Evolutionary conservation across 2,113 vertebrate species (phyloP).

Genomic region (Trichechus manatus): DNA sequence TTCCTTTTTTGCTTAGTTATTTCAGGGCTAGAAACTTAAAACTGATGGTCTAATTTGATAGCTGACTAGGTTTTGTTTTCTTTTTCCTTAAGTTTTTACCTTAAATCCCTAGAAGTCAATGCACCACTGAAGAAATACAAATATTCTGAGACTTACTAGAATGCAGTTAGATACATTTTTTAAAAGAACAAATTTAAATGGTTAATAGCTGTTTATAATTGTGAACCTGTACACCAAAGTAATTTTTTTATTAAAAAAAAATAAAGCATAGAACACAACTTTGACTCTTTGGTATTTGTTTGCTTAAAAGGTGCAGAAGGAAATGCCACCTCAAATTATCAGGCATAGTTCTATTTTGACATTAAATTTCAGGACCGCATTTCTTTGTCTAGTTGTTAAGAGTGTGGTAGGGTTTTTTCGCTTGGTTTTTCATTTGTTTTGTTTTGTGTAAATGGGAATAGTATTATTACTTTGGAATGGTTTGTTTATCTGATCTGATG

Average conservation of each 20-base stretch:
- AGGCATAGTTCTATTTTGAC: constrained; percentile 49
- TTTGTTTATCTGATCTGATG: not conserved
- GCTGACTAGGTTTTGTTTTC: not conserved
- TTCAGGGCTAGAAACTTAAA: constrained; percentile 14
- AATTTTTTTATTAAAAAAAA: not conserved
- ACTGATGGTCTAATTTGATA: not conserved
- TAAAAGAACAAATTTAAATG: not conserved
- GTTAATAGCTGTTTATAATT: not conserved
- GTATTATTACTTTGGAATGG: constrained; percentile 21
- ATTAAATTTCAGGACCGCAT: not conserved
- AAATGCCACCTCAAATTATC: constrained; percentile 66
- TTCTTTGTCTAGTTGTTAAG: not conserved
- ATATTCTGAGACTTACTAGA: not conserved
- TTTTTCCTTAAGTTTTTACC: not conserved
- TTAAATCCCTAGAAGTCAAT: constrained; percentile 43
- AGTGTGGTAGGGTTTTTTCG: not conserved
- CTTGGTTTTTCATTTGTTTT: not conserved
- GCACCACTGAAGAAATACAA: not conserved
- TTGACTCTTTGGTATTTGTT: constrained; percentile 7
- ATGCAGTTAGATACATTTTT: not conserved
- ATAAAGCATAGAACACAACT: not conserved
- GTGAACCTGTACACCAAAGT: not conserved
- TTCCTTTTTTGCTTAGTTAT: not conserved
- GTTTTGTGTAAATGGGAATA: not conserved
- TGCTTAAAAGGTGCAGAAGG: constrained; percentile 42